These are phyloP conservation scores for Ursus arctos DNA, from an alignment of 2,113 vertebrate genomes.

Conservation along the genomic window DNA sequence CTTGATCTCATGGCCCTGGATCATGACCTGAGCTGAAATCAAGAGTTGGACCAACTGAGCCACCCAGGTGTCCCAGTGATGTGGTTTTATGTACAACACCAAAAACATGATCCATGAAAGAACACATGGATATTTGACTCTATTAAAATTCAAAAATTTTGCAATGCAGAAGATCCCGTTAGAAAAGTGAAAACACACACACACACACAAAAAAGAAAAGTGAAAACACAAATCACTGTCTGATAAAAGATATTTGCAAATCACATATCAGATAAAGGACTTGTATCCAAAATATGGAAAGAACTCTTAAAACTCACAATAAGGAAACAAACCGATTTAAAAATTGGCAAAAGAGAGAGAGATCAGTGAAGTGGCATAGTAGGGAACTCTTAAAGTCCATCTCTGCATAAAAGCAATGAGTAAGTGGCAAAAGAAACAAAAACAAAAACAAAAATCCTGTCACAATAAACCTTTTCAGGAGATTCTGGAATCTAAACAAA, in stretches of 20 bases:
- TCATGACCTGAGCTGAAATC: not conserved
- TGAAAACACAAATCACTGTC: not conserved
- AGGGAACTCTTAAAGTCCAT: not conserved
- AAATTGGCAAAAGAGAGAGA: not conserved
- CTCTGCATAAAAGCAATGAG: not conserved
- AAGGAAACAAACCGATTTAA: not conserved
- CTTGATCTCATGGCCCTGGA: not conserved
- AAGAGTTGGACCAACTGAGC: not conserved
- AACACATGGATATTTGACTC: not conserved
- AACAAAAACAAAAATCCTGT: not conserved
- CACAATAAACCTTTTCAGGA: not conserved
- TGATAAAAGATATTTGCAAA: not conserved
- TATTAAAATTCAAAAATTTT: not conserved
- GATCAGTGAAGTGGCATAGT: not conserved
- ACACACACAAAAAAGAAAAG: not conserved
- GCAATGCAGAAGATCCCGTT: not conserved
- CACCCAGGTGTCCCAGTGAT: not conserved
- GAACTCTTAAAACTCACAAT: not conserved
- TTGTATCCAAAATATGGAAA: not conserved
- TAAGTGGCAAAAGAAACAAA: not conserved
- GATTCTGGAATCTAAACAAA: not conserved
- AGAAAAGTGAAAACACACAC: not conserved
- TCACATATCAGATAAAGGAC: not conserved
- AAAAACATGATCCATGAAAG: not conserved
- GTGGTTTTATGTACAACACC: not conserved